A percentile compares a stretch with the other conserved stretches of the same genome.
These are phyloP conservation scores for Mirounga angustirostris DNA, from an alignment of 2,113 vertebrate genomes.

Conservation along the genomic window DNA sequence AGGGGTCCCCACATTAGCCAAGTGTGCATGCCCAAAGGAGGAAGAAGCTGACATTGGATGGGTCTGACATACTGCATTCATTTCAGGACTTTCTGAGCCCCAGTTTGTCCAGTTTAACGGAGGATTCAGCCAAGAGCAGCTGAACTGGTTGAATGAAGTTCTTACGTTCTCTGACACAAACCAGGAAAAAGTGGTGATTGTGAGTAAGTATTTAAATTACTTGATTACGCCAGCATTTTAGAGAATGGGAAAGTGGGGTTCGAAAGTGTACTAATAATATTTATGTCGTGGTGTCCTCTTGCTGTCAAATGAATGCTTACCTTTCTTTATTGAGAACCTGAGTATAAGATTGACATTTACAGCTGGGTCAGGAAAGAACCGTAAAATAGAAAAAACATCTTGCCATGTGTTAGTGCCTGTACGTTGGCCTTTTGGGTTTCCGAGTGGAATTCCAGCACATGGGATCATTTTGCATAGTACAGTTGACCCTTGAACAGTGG, in stretches of 20 bases:
- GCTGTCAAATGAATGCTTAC: background rate
- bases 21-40: background rate
- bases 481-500: background rate
- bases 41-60: background rate
- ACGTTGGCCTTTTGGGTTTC: background rate
- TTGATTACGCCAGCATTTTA: slow-evolving; percentile 11
- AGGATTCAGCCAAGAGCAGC: slow-evolving; percentile 94
- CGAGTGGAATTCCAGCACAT: slow-evolving; percentile 7
- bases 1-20: background rate
- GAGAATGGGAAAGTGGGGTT: background rate
- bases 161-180: slow-evolving; percentile 91
- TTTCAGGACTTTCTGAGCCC: slow-evolving; percentile 87
- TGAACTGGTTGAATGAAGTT: slow-evolving; percentile 93
- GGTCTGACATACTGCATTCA: slow-evolving; percentile 72
- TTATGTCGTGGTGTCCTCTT: background rate
- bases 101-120: slow-evolving; percentile 95
- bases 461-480: background rate
- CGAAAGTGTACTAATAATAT: background rate
- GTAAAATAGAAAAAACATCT: slow-evolving; percentile 1
- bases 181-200: slow-evolving; percentile 92
- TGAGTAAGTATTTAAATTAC: slow-evolving; percentile 89
- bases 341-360: slow-evolving; percentile 25
- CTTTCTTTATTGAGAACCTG: slow-evolving; percentile 34
- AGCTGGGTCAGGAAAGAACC: background rate
- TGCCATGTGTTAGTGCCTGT: background rate